Evolutionary conservation across 2,797 vertebrate genomes (phyloP), one percentile per base, ranked within the genome.

Genomic region (Spinus olivaceus): DNA sequence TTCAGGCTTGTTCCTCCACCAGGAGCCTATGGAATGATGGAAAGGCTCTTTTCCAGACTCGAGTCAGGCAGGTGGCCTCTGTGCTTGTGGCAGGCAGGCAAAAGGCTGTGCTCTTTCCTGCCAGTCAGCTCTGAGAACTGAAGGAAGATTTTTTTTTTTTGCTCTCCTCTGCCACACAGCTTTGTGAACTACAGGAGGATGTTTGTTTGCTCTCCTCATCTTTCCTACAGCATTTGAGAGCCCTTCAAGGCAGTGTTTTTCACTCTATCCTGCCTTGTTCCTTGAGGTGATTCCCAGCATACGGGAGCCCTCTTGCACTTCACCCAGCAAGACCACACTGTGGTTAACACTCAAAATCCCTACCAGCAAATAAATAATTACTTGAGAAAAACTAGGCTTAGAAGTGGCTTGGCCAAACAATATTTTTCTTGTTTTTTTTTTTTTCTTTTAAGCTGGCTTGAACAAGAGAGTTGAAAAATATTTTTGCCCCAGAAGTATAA

Each of bases 211-310:
- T n/a, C 24, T 57, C 42, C 33, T 79, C 16, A 14, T 70, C 44
- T 81, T 56, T 59, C 46, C 76, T 67, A 8, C 25, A 12, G 37
- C 21, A 37, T 33, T 30, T 56, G 37, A 47, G 44, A 77, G 54
- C 41, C 49, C 23, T 83, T 77, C 0, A 0, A 71, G 76, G 25
- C 14, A 21, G 4, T 27, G 44, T 30, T 74, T 90, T 88, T 70
- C 33, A 30, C 44, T 71, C 37, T 0, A 0, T 37, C n/a, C 28
- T 53, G n/a, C 24, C 33, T 85, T 0, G 0, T 54, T 71, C n/a
- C 33, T 77, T n/a, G 53, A 46, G 69, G 53, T 82, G 60, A n/a
- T 91, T 44, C 64, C 56, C 67, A 77, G 30, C 32, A 37, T 3
- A 44, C 7, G 13, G 87, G 57, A 94, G 49, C 49, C 69, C 61